Percentiles rank a stretch among this genome's conserved stretches.
Conservation (phyloP, 2,113 vertebrate genomes). For the Vulpes ferrilata region DNA sequence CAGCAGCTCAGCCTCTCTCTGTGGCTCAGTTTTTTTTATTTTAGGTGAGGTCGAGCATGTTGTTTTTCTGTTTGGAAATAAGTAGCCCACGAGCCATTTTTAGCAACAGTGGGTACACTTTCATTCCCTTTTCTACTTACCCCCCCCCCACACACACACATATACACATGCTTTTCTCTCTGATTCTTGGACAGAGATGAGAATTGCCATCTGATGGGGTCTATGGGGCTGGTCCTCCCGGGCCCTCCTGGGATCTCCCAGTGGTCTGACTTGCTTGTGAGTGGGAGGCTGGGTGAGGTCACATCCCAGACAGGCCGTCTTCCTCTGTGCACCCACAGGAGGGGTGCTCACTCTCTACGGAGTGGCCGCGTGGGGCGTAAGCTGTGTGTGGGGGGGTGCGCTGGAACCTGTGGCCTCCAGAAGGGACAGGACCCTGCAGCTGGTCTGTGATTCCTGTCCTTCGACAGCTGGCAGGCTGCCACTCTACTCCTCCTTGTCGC, state of each 20-base stretch:
- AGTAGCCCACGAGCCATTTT: background rate
- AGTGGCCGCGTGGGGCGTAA: background rate
- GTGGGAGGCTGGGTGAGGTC: background rate
- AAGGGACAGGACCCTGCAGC: too few relatives aligned
- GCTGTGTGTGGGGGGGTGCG: fast-evolving
- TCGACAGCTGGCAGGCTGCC: background rate
- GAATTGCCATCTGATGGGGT: background rate
- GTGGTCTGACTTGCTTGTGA: background rate
- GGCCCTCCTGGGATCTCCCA: background rate
- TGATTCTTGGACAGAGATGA: background rate
- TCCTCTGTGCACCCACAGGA: background rate
- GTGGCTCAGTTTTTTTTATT: background rate
- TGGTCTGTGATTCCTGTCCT: background rate
- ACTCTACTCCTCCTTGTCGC: background rate
- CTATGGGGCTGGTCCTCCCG: background rate
- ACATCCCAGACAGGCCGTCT: fast-evolving
- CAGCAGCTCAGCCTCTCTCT: background rate
- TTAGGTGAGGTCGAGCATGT: background rate
- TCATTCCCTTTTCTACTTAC: background rate
- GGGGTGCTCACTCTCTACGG: fast-evolving
- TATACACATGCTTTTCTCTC: background rate
- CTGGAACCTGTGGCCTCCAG: background rate
- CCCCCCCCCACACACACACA: background rate
- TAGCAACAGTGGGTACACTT: background rate
- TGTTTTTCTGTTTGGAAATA: background rate